phyloP scores from a whole-genome alignment of 2,797 vertebrate genomes.

The Hypotaenidia okinawae region DNA sequence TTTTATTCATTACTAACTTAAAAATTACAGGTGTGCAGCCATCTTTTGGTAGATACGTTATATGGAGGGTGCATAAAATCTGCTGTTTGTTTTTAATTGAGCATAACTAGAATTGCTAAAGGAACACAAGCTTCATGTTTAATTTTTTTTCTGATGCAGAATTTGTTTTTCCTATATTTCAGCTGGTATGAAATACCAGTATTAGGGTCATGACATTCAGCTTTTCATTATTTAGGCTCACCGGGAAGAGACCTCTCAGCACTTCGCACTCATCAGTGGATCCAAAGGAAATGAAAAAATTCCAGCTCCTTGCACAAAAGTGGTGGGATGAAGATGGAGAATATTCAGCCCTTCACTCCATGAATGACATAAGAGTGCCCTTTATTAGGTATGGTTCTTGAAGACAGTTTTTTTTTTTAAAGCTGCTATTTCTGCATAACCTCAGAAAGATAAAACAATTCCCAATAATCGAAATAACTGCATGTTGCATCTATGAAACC shows the following conservation, averaged over 20 bases:
- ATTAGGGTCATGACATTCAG: not conserved
- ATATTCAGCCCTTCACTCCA: conserved; percentile 89
- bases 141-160: not conserved
- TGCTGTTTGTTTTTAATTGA: not conserved
- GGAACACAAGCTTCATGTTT: not conserved
- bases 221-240: conserved; percentile 46
- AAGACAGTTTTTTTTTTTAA: not conserved
- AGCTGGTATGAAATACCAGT: not conserved
- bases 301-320: conserved; percentile 86
- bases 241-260: conserved; percentile 25
- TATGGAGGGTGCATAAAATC: not conserved
- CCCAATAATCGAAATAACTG: not conserved
- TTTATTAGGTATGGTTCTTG: conserved; percentile 87
- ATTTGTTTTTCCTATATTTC: not conserved
- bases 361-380: conserved; percentile 96
- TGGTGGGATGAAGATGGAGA: conserved; percentile 96
- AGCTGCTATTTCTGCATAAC: not conserved
- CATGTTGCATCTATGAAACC: not conserved
- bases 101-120: not conserved
- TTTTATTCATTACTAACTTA: not conserved
- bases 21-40: not conserved
- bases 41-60: not conserved
- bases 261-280: conserved; percentile 86
- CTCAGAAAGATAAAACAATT: not conserved
- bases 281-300: conserved; percentile 86